Evolutionary conservation across 1,140 invertebrate genomes (phyloP).

Genomic region (Drosophila sulfurigaster): DNA sequence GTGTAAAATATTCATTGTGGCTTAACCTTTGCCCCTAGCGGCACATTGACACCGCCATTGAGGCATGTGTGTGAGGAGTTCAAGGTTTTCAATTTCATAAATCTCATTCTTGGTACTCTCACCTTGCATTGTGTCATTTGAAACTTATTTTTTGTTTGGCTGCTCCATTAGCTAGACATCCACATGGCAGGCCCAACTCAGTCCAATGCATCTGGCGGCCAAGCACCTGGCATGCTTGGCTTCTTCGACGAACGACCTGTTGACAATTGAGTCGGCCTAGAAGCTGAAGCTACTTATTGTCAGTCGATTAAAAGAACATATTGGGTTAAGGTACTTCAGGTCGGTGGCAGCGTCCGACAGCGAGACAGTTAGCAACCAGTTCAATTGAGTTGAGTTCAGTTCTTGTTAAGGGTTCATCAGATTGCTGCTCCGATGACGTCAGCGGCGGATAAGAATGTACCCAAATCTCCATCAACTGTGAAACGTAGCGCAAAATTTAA

Average conservation of each 20-base stretch:
- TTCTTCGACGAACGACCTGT: conserved; percentile 25
- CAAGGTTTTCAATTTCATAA: conserved; percentile 56
- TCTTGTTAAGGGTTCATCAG: conserved; percentile 21
- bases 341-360: conserved; percentile 2
- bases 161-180: conserved; percentile 48
- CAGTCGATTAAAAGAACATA: conserved; percentile 9
- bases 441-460: conserved; percentile 9
- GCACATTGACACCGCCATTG: background rate
- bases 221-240: conserved; percentile 41
- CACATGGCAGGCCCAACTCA: too few relatives aligned
- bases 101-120: conserved; percentile 24
- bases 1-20: background rate
- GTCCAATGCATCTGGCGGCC: background rate
- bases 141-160: conserved; percentile 40
- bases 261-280: conserved; percentile 49
- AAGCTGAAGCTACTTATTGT: conserved; percentile 15
- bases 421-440: conserved; percentile 50
- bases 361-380: background rate
- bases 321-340: conserved; percentile 25
- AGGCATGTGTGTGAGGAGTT: conserved; percentile 16
- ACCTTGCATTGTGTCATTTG: conserved; percentile 36
- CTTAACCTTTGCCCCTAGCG: conserved; percentile 46
- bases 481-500: conserved; percentile 68
- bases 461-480: conserved; percentile 57
- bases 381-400: background rate